Evolutionary conservation across 2,113 vertebrate species (phyloP).

Genomic region (Puntigrus tetrazona): DNA sequence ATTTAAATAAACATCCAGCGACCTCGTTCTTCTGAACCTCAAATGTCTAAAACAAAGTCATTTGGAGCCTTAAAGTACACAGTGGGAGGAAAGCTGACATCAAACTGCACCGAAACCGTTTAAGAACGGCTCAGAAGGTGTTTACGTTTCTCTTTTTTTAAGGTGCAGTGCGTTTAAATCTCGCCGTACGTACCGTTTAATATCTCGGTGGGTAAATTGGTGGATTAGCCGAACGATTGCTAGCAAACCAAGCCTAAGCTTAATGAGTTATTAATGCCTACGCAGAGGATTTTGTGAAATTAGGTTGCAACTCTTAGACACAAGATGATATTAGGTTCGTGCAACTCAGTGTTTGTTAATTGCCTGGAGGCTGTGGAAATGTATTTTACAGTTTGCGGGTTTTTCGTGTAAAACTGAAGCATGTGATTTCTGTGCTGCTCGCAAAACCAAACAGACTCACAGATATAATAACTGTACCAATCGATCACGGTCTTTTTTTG

Average conservation of each 20-base stretch:
- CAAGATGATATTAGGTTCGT: background rate
- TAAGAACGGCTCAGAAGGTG: background rate
- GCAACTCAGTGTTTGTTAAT: background rate
- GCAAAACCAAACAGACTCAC: background rate
- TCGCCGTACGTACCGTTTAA: background rate
- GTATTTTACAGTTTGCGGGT: background rate
- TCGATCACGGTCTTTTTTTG: too few species aligned
- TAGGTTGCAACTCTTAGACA: background rate
- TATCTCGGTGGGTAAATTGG: background rate
- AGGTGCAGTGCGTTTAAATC: background rate
- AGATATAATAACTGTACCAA: background rate
- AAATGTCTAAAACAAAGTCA: background rate
- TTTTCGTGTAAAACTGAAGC: background rate
- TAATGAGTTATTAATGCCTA: constrained; percentile 38
- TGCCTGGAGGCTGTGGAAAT: background rate
- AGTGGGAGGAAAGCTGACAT: background rate
- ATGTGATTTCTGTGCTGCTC: background rate
- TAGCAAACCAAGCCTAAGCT: constrained; percentile 13
- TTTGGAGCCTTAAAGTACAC: background rate
- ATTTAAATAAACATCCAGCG: background rate
- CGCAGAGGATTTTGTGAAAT: constrained; percentile 3
- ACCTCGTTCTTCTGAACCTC: background rate
- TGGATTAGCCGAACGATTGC: constrained; percentile 26
- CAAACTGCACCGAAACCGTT: background rate
- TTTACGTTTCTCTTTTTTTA: background rate